Evolutionary conservation across 2,113 vertebrate genomes (phyloP).

Genomic region (Corythornis cristatus): DNA sequence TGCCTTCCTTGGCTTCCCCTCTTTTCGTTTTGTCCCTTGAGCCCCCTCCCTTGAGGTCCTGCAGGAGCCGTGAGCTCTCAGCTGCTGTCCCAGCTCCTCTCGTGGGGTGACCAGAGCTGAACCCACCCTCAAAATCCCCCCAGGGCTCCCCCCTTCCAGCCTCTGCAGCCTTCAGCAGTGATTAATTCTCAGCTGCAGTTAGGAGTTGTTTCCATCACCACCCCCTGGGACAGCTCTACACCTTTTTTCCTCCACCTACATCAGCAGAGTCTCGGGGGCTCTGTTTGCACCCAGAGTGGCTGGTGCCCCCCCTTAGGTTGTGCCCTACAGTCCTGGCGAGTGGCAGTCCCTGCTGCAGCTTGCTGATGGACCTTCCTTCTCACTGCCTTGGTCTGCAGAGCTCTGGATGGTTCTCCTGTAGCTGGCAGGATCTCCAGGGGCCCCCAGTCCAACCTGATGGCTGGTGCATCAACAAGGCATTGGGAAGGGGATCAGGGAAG

Average conservation of each 20-base stretch:
- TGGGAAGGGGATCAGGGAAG: too few species aligned
- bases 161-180: constrained; percentile 6
- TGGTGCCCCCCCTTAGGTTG: not conserved
- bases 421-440: not conserved
- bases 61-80: not conserved
- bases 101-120: not conserved
- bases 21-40: not conserved
- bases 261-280: not conserved
- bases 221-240: not conserved
- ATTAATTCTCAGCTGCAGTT: not conserved
- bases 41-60: not conserved
- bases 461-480: rapidly evolving
- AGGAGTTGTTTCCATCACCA: constrained; percentile 16
- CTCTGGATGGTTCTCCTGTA: not conserved
- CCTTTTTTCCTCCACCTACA: not conserved
- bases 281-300: not conserved
- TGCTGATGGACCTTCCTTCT: not conserved
- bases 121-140: not conserved
- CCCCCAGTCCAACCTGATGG: not conserved
- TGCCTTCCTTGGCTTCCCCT: not conserved
- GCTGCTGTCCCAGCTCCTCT: not conserved
- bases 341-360: rapidly evolving
- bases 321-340: not conserved
- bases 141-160: not conserved
- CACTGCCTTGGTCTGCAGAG: not conserved